phyloP scores from a whole-genome alignment of 2,113 vertebrate species.

The Rhinichthys klamathensis region DNA sequence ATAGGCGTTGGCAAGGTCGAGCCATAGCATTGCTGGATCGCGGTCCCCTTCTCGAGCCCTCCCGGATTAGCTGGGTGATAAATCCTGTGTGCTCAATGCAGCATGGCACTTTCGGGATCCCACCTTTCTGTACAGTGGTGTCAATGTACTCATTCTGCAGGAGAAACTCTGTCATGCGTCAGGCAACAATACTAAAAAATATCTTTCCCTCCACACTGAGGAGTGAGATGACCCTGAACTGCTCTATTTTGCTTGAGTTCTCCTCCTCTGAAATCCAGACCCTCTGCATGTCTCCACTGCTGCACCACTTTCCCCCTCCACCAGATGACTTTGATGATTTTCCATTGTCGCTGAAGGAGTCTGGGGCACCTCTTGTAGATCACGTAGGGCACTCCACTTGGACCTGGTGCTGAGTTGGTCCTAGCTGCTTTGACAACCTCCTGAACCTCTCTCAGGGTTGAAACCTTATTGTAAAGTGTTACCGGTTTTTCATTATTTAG shows the following conservation, averaged over 20 bases:
- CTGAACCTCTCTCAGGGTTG: conserved; percentile 5
- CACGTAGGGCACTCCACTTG: neutral
- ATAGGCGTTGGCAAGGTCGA: too few species aligned
- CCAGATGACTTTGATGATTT: neutral
- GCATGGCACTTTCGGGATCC: too few species aligned
- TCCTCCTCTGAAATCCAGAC: neutral
- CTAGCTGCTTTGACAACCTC: conserved; percentile 11
- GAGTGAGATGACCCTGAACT: neutral
- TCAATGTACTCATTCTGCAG: too few species aligned
- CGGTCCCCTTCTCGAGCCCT: too few species aligned
- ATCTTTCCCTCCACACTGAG: neutral
- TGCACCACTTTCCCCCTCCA: neutral
- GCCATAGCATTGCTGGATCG: too few species aligned
- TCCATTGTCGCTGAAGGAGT: neutral
- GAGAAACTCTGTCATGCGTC: too few species aligned
- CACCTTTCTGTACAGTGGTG: too few species aligned
- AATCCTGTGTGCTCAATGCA: too few species aligned
- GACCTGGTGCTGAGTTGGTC: neutral
- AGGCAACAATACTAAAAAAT: neutral
- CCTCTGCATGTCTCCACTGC: neutral
- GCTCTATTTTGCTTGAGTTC: neutral
- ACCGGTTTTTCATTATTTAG: too few species aligned
- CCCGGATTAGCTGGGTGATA: too few species aligned
- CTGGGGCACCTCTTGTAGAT: neutral
- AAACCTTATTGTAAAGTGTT: neutral